Evolutionary conservation across 2,888 invertebrate species (phyloP).

Genomic region (Limnephilus marmoratus): DNA sequence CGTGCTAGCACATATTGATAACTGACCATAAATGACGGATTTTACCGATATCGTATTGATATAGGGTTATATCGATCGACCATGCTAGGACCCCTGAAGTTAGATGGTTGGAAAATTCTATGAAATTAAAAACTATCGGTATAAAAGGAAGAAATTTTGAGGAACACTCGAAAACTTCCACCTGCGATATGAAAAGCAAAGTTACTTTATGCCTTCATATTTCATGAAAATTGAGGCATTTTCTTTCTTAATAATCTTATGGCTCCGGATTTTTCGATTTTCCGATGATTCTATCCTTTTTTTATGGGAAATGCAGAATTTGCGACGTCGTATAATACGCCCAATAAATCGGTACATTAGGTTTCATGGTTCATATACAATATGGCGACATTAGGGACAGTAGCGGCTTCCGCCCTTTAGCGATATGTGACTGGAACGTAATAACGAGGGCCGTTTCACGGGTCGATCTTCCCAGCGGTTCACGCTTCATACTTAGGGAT

Average conservation of each 20-base stretch:
- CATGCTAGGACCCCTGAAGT: too few relatives aligned
- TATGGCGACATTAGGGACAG: constrained; percentile 33
- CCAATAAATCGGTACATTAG: constrained; percentile 48
- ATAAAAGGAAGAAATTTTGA: not conserved
- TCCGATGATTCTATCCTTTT: constrained; percentile 5
- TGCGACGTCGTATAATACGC: constrained; percentile 27
- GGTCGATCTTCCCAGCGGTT: constrained; percentile 27
- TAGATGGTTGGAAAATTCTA: not conserved
- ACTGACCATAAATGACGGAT: too few relatives aligned
- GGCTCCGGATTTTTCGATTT: not conserved
- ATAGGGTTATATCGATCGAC: too few relatives aligned
- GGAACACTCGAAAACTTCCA: not conserved
- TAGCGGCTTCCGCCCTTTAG: constrained; percentile 44
- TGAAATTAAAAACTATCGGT: not conserved
- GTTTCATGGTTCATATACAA: constrained; percentile 44
- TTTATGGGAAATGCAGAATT: constrained; percentile 25
- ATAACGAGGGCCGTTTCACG: constrained; percentile 52
- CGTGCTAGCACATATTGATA: too few relatives aligned
- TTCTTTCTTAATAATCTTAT: constrained; percentile 2
- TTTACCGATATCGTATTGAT: too few relatives aligned
- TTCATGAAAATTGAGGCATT: not conserved
- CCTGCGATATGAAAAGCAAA: not conserved
- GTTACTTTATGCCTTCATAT: not conserved
- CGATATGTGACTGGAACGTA: constrained; percentile 34
- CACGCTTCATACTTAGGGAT: not conserved